Evolutionary conservation across 2,113 vertebrate genomes (phyloP), one percentile per base, ranked within the genome.

Genomic region (Cephalophus harveyi): DNA sequence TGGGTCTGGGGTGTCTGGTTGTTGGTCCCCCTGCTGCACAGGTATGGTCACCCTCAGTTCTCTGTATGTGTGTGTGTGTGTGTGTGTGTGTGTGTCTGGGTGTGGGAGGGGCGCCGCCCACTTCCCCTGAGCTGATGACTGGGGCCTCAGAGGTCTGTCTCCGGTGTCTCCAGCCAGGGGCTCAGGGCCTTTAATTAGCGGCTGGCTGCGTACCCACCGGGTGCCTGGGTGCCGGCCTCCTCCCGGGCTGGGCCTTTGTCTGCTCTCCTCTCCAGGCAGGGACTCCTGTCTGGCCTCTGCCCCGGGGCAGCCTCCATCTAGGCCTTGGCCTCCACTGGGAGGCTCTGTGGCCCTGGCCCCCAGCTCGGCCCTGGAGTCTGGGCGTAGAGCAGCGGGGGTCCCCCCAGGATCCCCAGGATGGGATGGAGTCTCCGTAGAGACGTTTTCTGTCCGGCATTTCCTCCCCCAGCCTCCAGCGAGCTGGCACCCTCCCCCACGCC

Each of bases 161-260:
- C 82, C 2, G 28, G 62, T 40, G 85, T 78, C 87, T 60, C 46
- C 57, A 13, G 67, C 6, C 48, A n/a, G 16, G 6, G 30, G 64
- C 84, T 40, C 55, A 33, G 67, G 67, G 92, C 89, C 92, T 97
- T 74, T 98, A 95, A 97, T 96, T 96, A 96, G 92, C 0, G 2
- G 81, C 85, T 50, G 82, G 62, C 11, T 11, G 87, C 64, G 7
- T 40, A 28, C 57, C 89, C 7, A 59, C 57, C 10, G 30, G 74
- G 87, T 33, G 16, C 7, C 27, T 7, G 25, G 19, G 71, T 74
- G 36, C 71, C 67, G 67, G 48, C 60, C 52, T 87, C 87, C 89
- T 25, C 52, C 67, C 0, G 33, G 79, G 83, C 91, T 8, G 36
- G 67, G 96, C 97, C 97, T 98, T 98, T 98, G 97, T 98, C 95